Conservation (phyloP, 2,888 invertebrate species). For the Portevinia maculata region DNA sequence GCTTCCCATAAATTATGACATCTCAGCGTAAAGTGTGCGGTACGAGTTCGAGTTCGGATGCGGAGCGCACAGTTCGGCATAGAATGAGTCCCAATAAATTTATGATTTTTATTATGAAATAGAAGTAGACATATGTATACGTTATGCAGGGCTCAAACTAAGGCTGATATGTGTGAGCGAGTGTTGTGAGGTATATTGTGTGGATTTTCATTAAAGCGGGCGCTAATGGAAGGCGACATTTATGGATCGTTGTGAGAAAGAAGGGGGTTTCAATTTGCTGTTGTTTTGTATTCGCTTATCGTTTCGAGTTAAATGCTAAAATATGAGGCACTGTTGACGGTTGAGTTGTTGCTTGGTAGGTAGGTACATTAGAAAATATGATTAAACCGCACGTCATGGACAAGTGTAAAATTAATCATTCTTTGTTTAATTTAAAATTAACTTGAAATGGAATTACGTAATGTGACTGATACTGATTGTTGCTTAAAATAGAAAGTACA, state of each 20-base stretch:
- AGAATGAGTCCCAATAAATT: conserved; percentile 52
- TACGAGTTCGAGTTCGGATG: not conserved
- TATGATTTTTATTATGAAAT: conserved; percentile 61
- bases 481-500: too few relatives aligned
- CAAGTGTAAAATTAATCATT: conserved; percentile 30
- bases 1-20: conserved; percentile 65
- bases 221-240: conserved; percentile 66
- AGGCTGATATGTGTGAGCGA: not conserved
- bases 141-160: conserved; percentile 12
- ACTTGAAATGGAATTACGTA: not conserved
- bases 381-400: conserved; percentile 35
- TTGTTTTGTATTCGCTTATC: not conserved
- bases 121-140: conserved; percentile 36
- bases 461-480: too few relatives aligned
- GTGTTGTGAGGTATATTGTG: conserved; percentile 8
- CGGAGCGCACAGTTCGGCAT: conserved; percentile 21
- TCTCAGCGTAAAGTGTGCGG: conserved; percentile 61
- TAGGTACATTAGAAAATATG: conserved; percentile 26
- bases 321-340: conserved; percentile 32
- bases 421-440: conserved; percentile 1
- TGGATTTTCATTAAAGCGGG: conserved; percentile 61
- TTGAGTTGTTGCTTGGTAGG: conserved; percentile 6
- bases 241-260: conserved; percentile 41
- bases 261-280: conserved; percentile 4
- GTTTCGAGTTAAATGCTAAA: conserved; percentile 29